Evolutionary conservation across 1,140 invertebrate genomes (phyloP).

Genomic region (Gyrodactylus salaris): DNA sequence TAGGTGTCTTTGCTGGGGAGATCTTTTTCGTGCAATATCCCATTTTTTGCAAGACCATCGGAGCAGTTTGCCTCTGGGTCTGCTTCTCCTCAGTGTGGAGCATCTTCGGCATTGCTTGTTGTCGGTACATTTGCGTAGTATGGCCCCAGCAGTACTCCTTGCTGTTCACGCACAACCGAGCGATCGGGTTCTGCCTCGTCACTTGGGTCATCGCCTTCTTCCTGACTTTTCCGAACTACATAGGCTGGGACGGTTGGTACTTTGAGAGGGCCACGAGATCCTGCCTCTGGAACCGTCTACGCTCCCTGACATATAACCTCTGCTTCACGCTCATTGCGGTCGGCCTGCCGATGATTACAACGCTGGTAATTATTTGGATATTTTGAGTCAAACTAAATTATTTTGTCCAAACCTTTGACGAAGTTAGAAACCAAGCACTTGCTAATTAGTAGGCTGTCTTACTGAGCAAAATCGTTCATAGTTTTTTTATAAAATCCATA

Average conservation of each 20-base stretch:
- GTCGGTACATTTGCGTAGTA: not conserved
- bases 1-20: not conserved
- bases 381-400: too few species aligned
- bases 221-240: conserved; percentile 15
- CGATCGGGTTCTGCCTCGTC: conserved; percentile 10
- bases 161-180: conserved; percentile 9
- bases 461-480: too few species aligned
- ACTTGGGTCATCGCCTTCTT: conserved; percentile 14
- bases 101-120: not conserved
- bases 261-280: conserved; percentile 14
- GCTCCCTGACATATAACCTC: not conserved
- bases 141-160: not conserved
- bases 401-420: too few species aligned
- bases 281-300: conserved; percentile 15
- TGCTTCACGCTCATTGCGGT: not conserved
- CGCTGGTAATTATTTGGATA: not conserved
- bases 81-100: not conserved
- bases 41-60: not conserved
- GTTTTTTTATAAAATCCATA: too few species aligned
- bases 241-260: conserved; percentile 15
- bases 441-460: too few species aligned
- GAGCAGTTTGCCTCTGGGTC: not conserved
- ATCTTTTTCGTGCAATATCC: not conserved
- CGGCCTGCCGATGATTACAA: not conserved
- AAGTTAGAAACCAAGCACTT: too few species aligned